Evolutionary conservation across 64 coral and sea anemone species (phyloP), one percentile per base, ranked within the genome.

Genomic region (Montipora capricornis): DNA sequence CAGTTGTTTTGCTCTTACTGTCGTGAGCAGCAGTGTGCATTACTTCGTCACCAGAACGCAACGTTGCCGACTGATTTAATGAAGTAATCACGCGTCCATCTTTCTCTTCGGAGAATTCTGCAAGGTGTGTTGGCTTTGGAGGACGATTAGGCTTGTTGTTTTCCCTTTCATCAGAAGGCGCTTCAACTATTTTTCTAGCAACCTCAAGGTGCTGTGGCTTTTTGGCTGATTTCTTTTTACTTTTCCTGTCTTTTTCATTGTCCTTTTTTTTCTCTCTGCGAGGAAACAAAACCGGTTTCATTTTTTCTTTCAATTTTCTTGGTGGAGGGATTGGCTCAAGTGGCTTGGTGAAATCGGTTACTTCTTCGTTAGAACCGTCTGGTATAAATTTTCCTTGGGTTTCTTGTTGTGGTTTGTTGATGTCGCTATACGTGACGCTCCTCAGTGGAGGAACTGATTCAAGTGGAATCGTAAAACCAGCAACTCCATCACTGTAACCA

Each of bases 221-320:
- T 46, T 3, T 7, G 6, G 70, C 82, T 12, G 19, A 11, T 73
- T 20, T 71, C 37, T 71, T 46, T 7, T 71, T 71, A 8, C 3
- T 73, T 14, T 17, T 82, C 1, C 13, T 15, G 0, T 82, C 80
- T 44, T 62, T 82, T 45, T 47, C 80, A 4, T 45, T 66, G 55
- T 47, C 13, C 12, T 71, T 3, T 48, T 70, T 86, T 16, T 86
- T 70, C 26, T 48, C 67, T 50, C 45, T 16, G 20, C 62, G 62
- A 7, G 82, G 66, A 68, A 48, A 86, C 47, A 86, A 71, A 49
- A 10, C 46, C 4, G 82, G 82, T 14, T 44, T 84, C 44, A 86
- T 17, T 17, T 71, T 86, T 47, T 86, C 82, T 86, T 86, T 71
- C 5, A 86, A 50, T 10, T 50, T 86, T 22, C 66, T 86, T 19